Evolutionary conservation across 2,113 vertebrate genomes (phyloP).

Genomic region (Leiothrix lutea): DNA sequence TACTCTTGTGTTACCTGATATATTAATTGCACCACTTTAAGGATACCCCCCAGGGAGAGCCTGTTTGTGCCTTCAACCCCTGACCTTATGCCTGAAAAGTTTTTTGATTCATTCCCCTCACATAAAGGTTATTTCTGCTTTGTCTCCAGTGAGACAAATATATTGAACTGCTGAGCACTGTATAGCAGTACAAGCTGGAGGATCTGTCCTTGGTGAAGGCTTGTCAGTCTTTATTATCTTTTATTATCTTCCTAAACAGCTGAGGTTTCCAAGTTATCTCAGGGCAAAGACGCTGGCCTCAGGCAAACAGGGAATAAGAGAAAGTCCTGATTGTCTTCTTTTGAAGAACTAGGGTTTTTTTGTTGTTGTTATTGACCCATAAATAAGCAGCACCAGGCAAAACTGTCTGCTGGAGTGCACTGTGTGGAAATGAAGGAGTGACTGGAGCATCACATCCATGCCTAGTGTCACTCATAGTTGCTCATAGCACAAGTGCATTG

Average conservation of each 20-base stretch:
- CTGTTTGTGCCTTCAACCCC: conserved; percentile 3
- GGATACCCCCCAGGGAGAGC: background rate
- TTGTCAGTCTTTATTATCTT: background rate
- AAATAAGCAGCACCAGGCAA: background rate
- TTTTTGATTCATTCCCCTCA: background rate
- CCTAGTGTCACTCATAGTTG: background rate
- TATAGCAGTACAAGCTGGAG: background rate
- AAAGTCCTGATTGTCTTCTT: background rate
- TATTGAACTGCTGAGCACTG: background rate
- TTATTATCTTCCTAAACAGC: background rate
- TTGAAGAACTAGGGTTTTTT: background rate
- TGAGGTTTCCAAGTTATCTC: background rate
- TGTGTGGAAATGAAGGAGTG: background rate
- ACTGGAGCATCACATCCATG: background rate
- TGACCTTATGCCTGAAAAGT: conserved; percentile 6
- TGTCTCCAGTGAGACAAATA: background rate
- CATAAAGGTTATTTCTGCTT: background rate
- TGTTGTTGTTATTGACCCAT: background rate
- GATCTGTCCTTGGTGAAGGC: background rate
- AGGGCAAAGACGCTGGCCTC: background rate
- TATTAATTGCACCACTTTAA: conserved; percentile 37
- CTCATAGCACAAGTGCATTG: background rate
- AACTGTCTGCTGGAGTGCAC: background rate
- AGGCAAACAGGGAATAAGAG: background rate
- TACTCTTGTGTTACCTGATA: conserved; percentile 2